Base-by-base conservation (phyloP, 2,797 vertebrate species). In the Crenichthys baileyi region DNA sequence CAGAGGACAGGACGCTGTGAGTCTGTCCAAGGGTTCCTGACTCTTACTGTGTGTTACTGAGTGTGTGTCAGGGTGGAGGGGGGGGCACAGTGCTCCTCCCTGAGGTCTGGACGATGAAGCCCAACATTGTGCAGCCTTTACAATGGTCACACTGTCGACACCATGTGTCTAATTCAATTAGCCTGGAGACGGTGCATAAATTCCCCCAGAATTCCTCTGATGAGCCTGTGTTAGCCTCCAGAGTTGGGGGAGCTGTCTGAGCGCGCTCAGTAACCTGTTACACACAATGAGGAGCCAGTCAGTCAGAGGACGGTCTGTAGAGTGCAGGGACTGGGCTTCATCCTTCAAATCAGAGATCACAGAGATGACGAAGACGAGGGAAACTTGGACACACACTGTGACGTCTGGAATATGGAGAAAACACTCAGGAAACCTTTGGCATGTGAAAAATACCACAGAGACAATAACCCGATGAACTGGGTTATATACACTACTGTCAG, bases 201-300 rank as follows among this genome's bases (percentile, higher is more conserved):
- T 97, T 98, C 97, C 97, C 97, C 95, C 97, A 97, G 97, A 98
- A 98, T 98, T 98, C 97, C 96, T 98, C 96, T 97, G 97, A 97
- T 97, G 96, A 97, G 89, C 94, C 96, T 96, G 96, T 83, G 96
- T 95, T 96, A 96, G 96, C 96, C 96, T 96, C 96, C 93, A 92
- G 95, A 95, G 41, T 72, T n/a, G 18, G 55, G 12, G 93, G 94
- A 93, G 91, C 88, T 90, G 93, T 95, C 95, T 95, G 96, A 96
- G 95, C 94, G 3, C 2, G 85, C 79, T 83, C 79, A 88, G 82
- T 88, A 89, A 91, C 87, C 86, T 90, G 87, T 58, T 39, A 22
- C 56, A 76, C 73, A 91, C 87, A 91, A 86, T 85, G 74, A 85
- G 29, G 22, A 60, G 82, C 65, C 85, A 83, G 75, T 86, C 80